Conservation (phyloP, 2,797 vertebrate genomes). For the Sus cebifrons region DNA sequence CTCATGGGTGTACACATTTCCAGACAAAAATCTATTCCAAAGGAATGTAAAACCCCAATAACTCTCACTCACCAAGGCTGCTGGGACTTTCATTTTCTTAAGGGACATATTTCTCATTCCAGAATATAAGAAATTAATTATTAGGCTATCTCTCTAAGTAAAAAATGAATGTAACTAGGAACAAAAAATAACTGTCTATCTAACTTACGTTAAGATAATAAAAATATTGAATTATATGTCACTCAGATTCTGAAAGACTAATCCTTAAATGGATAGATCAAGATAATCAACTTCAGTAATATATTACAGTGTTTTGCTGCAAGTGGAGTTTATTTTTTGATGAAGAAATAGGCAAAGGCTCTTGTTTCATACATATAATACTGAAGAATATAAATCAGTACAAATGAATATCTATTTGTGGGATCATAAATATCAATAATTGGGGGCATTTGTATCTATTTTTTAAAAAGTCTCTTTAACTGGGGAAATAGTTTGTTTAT, state of each 20-base stretch:
- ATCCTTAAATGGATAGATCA: slow-evolving; percentile 50
- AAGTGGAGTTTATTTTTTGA: slow-evolving; percentile 50
- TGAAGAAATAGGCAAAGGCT: slow-evolving; percentile 45
- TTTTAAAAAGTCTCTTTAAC: slow-evolving; percentile 25
- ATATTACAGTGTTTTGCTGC: slow-evolving; percentile 28
- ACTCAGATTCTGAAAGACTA: slow-evolving; percentile 56
- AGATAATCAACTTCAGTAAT: slow-evolving; percentile 64
- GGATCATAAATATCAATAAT: background rate
- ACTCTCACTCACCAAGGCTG: background rate
- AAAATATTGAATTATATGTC: slow-evolving; percentile 52
- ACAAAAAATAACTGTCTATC: slow-evolving; percentile 54
- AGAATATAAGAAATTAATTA: slow-evolving; percentile 63
- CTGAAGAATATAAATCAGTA: background rate
- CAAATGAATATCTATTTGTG: background rate
- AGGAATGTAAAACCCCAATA: slow-evolving; percentile 65
- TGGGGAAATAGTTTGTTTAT: background rate
- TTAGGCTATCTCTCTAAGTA: slow-evolving; percentile 34
- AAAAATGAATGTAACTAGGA: slow-evolving; percentile 56
- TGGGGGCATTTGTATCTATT: background rate
- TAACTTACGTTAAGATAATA: slow-evolving; percentile 62
- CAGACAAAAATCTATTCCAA: slow-evolving; percentile 60
- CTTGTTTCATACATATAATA: background rate
- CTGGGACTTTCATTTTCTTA: slow-evolving; percentile 64
- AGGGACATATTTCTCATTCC: slow-evolving; percentile 57
- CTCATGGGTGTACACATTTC: slow-evolving; percentile 54